Evolutionary conservation across 2,888 invertebrate species (phyloP), one percentile per base, ranked within the genome.

Genomic region (Amphimallon solstitiale): DNA sequence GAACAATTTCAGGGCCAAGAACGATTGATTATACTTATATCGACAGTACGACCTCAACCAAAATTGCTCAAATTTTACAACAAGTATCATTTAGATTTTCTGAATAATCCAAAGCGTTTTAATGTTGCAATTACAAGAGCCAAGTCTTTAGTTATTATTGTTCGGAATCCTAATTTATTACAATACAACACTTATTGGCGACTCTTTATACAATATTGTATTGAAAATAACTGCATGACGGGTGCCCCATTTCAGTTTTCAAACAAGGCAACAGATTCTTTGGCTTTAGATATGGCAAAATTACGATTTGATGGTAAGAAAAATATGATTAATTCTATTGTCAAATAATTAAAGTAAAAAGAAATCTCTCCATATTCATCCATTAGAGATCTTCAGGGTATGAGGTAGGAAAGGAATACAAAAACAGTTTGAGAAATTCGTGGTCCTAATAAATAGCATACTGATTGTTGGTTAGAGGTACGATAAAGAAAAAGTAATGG

Each of bases 1-100:
- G 95, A 95, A 79, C 88, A 90, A 63, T 94, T 93, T 80, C 95
- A 95, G 80, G 95, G 95, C 0, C 92, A 92, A 74, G 95, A 95
- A 80, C 89, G 90, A 75, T 83, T 88, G 23, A 87, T 92, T 2
- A 91, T 95, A 54, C 88, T 95, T 14, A 86, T 94, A 56, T 90
- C 93, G 0, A 93, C 93, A 0, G 95, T 92, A n/a, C 86, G 94
- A 23, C 90, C 91, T 1, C 86, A 84, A 75, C 73, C 74, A 29
- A 76, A 82, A 12, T 71, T 82, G 4, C 77, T 90, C 23, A 81
- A 84, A 52, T 84, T 86, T 70, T 86, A 88, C 73, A 81, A 83
- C 0, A 84, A 83, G 70, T 85, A 79, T 65, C 81, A 84, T 63
- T 69, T 79, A 46, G 79, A 79, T 75, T 89, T 89, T 75, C 78